phyloP scores from a whole-genome alignment of 2,888 invertebrate genomes.

The Ectropis crepuscularia region DNA sequence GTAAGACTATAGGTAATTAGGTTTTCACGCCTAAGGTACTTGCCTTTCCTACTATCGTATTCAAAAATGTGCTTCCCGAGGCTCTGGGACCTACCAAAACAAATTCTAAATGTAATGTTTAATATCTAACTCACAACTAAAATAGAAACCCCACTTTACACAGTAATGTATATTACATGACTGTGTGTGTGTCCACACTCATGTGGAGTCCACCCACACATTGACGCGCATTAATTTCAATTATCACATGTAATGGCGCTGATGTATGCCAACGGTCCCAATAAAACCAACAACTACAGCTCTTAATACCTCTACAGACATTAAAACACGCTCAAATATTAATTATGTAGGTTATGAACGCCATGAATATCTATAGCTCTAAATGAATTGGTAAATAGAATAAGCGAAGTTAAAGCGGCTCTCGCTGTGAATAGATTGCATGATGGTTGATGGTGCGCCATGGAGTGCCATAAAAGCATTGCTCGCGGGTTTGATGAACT shows the following conservation, averaged over 20 bases:
- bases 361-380: slow-evolving; percentile 20
- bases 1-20: too few relatives aligned
- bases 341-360: slow-evolving; percentile 24
- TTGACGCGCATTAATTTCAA: slow-evolving; percentile 12
- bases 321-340: slow-evolving; percentile 17
- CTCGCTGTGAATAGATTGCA: slow-evolving; percentile 2
- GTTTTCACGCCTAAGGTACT: too few relatives aligned
- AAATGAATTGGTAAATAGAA: slow-evolving; percentile 2
- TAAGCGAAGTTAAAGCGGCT: neutral
- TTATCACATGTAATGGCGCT: slow-evolving; percentile 14
- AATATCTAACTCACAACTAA: too few relatives aligned
- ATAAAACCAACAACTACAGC: slow-evolving; percentile 21
- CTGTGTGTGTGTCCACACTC: neutral
- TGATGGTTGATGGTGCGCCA: neutral
- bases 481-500: neutral
- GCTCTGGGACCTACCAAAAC: too few relatives aligned
- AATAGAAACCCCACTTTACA: too few relatives aligned
- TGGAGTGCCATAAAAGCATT: neutral
- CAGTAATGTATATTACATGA: too few relatives aligned
- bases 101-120: too few relatives aligned
- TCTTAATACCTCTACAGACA: slow-evolving; percentile 11
- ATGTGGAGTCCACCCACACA: slow-evolving; percentile 2
- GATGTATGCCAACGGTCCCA: slow-evolving; percentile 13
- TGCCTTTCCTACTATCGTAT: too few relatives aligned
- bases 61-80: too few relatives aligned